Evolutionary conservation across 2,888 invertebrate genomes (phyloP).

Genomic region (Tachina lurida): DNA sequence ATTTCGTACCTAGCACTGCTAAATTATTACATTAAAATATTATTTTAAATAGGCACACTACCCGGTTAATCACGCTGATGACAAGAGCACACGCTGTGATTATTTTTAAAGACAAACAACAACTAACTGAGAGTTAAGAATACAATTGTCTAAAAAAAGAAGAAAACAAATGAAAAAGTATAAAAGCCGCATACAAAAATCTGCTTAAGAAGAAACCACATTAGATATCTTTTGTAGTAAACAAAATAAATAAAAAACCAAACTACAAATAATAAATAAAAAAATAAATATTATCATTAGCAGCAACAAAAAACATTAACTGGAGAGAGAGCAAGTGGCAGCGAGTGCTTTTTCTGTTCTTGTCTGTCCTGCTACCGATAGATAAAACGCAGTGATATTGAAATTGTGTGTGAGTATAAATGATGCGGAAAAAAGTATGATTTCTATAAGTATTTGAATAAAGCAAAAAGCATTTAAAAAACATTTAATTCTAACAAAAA

Average conservation of each 20-base stretch:
- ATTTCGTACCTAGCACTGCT: background rate
- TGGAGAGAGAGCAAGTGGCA: conserved; percentile 52
- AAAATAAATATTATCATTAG: conserved; percentile 41
- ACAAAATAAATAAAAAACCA: no score
- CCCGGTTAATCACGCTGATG: background rate
- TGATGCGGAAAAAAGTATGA: conserved; percentile 50
- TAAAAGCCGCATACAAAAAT: conserved; percentile 51
- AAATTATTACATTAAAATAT: conserved; percentile 1
- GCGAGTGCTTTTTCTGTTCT: conserved; percentile 8
- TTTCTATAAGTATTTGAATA: conserved; percentile 50
- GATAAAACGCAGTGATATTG: conserved; percentile 19
- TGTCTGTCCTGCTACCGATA: background rate
- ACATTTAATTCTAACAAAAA: conserved; percentile 31
- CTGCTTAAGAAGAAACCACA: conserved; percentile 40
- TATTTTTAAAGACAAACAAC: conserved; percentile 64
- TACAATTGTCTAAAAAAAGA: conserved; percentile 7
- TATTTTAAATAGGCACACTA: background rate
- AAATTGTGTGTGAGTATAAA: conserved; percentile 20
- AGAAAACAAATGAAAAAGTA: conserved; percentile 29
- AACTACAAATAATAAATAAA: conserved; percentile 26
- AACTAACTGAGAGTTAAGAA: conserved; percentile 54
- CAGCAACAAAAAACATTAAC: conserved; percentile 21
- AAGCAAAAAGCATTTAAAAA: conserved; percentile 2
- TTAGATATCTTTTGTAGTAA: conserved; percentile 14
- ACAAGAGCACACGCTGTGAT: conserved; percentile 51